phyloP scores from a whole-genome alignment of 2,113 vertebrate genomes.

The Nothocercus nigrocapillus region DNA sequence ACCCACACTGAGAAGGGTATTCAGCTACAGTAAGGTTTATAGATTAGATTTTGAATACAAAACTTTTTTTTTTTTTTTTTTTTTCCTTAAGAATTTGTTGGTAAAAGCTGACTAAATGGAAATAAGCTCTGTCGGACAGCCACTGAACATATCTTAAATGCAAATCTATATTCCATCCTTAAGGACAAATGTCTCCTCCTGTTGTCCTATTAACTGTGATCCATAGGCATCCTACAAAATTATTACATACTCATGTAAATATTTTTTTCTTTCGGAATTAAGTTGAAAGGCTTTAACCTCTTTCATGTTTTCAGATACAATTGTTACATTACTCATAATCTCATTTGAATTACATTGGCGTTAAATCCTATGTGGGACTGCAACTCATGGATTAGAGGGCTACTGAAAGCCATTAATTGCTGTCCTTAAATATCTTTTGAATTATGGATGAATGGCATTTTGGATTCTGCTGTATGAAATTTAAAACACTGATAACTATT shows the following conservation, averaged over 20 bases:
- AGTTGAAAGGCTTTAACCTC: not conserved
- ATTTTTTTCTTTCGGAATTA: not conserved
- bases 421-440: slow-evolving; percentile 68
- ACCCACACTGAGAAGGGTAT: not conserved
- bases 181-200: not conserved
- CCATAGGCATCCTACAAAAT: not conserved
- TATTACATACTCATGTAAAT: not conserved
- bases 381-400: slow-evolving; percentile 46
- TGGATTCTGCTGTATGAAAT: slow-evolving; percentile 67
- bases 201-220: not conserved
- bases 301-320: not conserved
- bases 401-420: slow-evolving; percentile 52
- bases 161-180: not conserved
- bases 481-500: slow-evolving; percentile 64
- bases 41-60: not conserved
- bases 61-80: not conserved
- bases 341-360: slow-evolving; percentile 65
- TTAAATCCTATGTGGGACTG: slow-evolving; percentile 46
- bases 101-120: not conserved
- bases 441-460: slow-evolving; percentile 78
- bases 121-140: not conserved
- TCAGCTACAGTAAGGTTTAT: not conserved
- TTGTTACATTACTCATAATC: slow-evolving; percentile 41
- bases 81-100: not conserved
- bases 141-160: not conserved